These are phyloP conservation scores for Malurus elegans DNA, from an alignment of 2,113 vertebrate genomes.

Conservation along the genomic window DNA sequence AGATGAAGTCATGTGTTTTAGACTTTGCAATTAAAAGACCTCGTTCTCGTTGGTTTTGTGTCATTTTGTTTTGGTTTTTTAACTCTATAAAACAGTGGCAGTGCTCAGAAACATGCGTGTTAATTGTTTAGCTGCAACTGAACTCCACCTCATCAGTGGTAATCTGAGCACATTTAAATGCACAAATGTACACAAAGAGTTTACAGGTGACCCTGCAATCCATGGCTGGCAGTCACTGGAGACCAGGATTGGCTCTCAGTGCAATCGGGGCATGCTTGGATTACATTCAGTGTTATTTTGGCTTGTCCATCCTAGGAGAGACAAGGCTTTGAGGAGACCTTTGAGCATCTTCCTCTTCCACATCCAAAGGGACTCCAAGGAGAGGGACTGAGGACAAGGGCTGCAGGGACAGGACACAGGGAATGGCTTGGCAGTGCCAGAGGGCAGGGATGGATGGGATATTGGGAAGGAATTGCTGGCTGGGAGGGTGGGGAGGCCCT, in stretches of 20 bases:
- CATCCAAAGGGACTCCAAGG: not conserved
- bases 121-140: not conserved
- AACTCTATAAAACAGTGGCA: not conserved
- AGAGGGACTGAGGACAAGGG: not conserved
- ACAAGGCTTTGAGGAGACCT: not conserved
- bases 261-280: rapidly evolving
- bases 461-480: rapidly evolving
- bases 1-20: not conserved
- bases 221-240: not conserved
- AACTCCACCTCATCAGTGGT: not conserved
- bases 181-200: not conserved
- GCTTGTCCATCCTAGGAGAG: not conserved
- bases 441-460: not conserved
- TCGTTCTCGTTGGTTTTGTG: not conserved
- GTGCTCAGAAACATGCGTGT: not conserved
- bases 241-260: not conserved
- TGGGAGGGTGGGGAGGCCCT: not conserved
- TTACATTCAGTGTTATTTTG: not conserved
- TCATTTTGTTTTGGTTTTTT: not conserved
- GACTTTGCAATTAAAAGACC: not conserved
- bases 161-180: not conserved
- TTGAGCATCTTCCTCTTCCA: rapidly evolving
- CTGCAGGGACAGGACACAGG: not conserved
- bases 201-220: not conserved
- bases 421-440: not conserved